Conservation (phyloP, 2,888 invertebrate species). For the Belgica antarctica region DNA sequence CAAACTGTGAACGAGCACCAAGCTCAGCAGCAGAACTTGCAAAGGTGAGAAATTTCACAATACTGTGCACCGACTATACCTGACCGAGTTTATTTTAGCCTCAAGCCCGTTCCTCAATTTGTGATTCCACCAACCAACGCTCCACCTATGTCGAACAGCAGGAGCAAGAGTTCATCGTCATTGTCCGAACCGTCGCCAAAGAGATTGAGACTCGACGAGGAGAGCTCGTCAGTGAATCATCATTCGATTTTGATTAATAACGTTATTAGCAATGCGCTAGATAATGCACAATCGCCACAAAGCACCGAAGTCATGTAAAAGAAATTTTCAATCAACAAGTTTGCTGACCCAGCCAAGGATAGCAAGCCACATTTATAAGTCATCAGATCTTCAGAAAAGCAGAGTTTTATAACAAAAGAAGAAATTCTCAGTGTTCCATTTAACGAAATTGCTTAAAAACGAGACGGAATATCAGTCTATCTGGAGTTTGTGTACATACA, state of each 20-base stretch:
- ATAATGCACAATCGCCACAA: not conserved
- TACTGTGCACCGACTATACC: too few relatives aligned
- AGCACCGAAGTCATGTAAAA: not conserved
- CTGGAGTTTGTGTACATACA: too few relatives aligned
- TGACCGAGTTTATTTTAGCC: too few relatives aligned
- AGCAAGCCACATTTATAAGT: too few relatives aligned
- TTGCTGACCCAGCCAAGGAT: too few relatives aligned
- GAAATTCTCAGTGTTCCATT: too few relatives aligned
- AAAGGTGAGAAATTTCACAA: conserved; percentile 23
- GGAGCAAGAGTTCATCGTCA: not conserved
- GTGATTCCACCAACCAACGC: conserved; percentile 30
- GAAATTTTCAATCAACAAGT: too few relatives aligned
- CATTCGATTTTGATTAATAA: conserved; percentile 27
- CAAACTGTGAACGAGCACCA: conserved; percentile 26
- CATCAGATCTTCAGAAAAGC: too few relatives aligned
- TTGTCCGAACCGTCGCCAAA: conserved; percentile 37
- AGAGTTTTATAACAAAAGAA: too few relatives aligned
- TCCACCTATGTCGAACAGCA: not conserved
- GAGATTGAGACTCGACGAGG: conserved; percentile 34
- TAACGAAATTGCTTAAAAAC: too few relatives aligned
- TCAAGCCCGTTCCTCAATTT: conserved; percentile 40
- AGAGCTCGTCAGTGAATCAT: not conserved
- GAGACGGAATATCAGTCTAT: too few relatives aligned
- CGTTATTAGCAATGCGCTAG: conserved; percentile 12
- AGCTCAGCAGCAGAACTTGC: conserved; percentile 33